Evolutionary conservation across 2,888 invertebrate genomes (phyloP).

Genomic region (Eueremaeus valkanovi): DNA sequence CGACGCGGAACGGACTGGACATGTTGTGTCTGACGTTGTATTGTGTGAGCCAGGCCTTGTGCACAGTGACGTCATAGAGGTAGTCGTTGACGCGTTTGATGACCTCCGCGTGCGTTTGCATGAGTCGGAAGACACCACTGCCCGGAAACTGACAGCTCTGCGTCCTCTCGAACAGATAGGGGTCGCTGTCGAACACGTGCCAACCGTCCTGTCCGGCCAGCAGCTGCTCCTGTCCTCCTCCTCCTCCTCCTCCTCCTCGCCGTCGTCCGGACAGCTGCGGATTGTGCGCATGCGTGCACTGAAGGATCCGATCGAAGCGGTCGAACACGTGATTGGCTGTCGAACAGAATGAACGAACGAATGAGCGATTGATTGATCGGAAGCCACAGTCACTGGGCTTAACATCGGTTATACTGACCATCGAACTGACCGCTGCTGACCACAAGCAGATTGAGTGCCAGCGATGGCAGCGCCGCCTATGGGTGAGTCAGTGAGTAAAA

Average conservation of each 20-base stretch:
- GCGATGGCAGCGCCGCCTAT: neutral
- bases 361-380: no score
- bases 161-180: slow-evolving; percentile 62
- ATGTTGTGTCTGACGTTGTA: slow-evolving; percentile 48
- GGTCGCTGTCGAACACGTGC: slow-evolving; percentile 57
- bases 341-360: no score
- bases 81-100: slow-evolving; percentile 47
- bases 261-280: neutral
- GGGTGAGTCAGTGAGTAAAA: slow-evolving; percentile 44
- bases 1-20: slow-evolving; percentile 47
- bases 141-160: slow-evolving; percentile 64
- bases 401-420: no score
- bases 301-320: neutral
- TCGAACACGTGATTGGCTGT: neutral
- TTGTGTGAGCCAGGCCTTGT: slow-evolving; percentile 49
- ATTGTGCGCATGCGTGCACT: no score
- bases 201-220: neutral
- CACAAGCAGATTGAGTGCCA: neutral
- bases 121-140: slow-evolving; percentile 55
- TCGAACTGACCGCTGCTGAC: neutral
- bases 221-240: no score
- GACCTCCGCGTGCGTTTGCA: slow-evolving; percentile 46
- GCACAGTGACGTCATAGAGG: slow-evolving; percentile 47
- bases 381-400: no score
- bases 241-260: neutral